A percentile compares a stretch with the other conserved stretches of the same genome.
These are phyloP conservation scores for Neotoxoptera formosana DNA, from an alignment of 1,140 invertebrate species.

Conservation along the genomic window DNA sequence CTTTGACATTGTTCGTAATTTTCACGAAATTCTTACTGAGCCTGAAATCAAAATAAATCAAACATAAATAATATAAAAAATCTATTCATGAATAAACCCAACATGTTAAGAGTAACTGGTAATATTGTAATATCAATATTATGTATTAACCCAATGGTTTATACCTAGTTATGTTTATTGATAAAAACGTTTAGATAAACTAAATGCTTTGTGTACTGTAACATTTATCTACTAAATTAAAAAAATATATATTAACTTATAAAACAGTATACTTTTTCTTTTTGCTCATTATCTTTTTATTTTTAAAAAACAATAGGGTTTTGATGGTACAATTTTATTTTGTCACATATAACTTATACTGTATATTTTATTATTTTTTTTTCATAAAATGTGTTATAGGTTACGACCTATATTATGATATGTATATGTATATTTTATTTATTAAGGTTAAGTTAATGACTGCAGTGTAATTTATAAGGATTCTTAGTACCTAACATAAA, in stretches of 20 bases:
- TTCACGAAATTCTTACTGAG: conserved; percentile 47
- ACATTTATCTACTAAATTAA: neutral
- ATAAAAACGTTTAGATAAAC: no score
- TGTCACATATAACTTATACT: neutral
- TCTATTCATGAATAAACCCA: neutral
- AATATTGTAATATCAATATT: neutral
- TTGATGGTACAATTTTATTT: neutral
- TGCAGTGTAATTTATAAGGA: neutral
- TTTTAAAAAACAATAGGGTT: neutral
- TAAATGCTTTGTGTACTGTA: neutral
- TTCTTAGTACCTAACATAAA: neutral
- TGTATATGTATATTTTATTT: neutral
- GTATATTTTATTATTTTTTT: neutral
- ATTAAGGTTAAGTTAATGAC: neutral
- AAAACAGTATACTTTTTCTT: neutral
- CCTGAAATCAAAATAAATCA: conserved; percentile 41
- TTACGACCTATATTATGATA: neutral
- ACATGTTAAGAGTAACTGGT: neutral
- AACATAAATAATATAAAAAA: neutral
- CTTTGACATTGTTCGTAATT: conserved; percentile 30
- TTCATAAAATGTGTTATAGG: neutral
- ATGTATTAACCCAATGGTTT: neutral
- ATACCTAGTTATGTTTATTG: neutral
- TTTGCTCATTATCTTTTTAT: neutral
- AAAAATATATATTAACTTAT: neutral